phyloP scores from a whole-genome alignment of 2,113 vertebrate genomes.

The Sebastes schlegelii region DNA sequence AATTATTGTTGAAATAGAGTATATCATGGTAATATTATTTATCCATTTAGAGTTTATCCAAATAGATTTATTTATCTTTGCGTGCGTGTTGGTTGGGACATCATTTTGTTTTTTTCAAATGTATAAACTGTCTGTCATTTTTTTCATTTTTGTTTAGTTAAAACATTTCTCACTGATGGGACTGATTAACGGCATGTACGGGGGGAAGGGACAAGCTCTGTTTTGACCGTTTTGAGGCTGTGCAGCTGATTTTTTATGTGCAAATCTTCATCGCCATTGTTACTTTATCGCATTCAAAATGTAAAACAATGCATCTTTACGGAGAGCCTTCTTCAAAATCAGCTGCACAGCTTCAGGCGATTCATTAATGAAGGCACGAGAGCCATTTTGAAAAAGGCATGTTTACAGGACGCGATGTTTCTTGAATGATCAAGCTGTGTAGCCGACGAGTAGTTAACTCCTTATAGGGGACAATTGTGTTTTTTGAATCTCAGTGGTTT shows the following conservation, averaged over 20 bases:
- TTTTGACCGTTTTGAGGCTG: constrained; percentile 37
- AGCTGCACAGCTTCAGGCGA: constrained; percentile 54
- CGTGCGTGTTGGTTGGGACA: constrained; percentile 30
- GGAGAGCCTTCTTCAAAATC: constrained; percentile 47
- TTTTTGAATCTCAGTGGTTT: constrained; percentile 66
- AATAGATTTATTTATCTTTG: constrained; percentile 78
- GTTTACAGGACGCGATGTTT: constrained; percentile 78
- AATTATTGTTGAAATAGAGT: constrained; percentile 66
- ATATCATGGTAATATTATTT: constrained; percentile 76
- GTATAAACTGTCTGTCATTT: constrained; percentile 69
- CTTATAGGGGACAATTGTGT: constrained; percentile 45
- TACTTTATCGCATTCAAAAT: constrained; percentile 23
- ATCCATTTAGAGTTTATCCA: constrained; percentile 77
- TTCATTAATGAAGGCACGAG: constrained; percentile 38
- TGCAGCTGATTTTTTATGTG: constrained; percentile 62
- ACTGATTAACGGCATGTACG: constrained; percentile 32
- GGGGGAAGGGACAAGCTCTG: constrained; percentile 35
- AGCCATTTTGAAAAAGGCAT: constrained; percentile 77
- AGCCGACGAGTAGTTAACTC: constrained; percentile 58
- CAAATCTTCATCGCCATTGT: constrained; percentile 4
- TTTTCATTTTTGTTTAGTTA: constrained; percentile 54
- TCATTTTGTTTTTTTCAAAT: constrained; percentile 60
- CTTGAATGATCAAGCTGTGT: constrained; percentile 74
- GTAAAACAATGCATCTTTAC: constrained; percentile 13
- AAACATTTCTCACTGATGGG: constrained; percentile 63